Evolutionary conservation across 1,140 invertebrate species (phyloP), one percentile per base, ranked within the genome.

Genomic region (Sarcophaga bullata): DNA sequence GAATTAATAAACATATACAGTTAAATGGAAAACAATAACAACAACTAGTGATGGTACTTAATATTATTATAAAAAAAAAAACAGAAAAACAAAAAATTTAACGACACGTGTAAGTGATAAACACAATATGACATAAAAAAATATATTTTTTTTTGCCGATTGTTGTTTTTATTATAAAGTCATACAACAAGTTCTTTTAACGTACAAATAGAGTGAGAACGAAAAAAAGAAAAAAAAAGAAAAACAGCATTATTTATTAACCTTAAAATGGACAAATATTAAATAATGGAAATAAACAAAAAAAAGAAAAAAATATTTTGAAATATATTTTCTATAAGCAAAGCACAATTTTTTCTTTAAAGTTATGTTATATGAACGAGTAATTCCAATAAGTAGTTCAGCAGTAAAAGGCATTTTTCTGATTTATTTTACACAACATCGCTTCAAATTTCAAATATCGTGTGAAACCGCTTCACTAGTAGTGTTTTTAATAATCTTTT

Each of bases 41-140:
- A 37, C 25, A 37, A 37, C 25, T 37, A 37, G 25, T 37, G 25
- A 37, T 37, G 25, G 25, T 37, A 37, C 25, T 37, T 37, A 37
- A 37, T 37, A 37, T 2, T 37, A 37, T 37, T 7, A 49, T 17
- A 78, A 52, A 15, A 78, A 52, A 17, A 78, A 78, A 50, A 47
- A 0, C 8, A 47, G 47, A 50, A 78, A 11, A 78, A 78, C 8
- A 52, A 15, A 78, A 78, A 78, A 78, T 52, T 78, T 49, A 78
- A 50, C 75, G 48, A 78, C 75, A 78, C 75, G 75, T 78, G 75
- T 78, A 78, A 78, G 75, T 48, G 48, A 78, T 78, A 78, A 78
- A 78, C 17, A 37, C 1, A 37, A 37, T 37, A 37, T 37, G 25
- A 37, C 1, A 37, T 2, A 37, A 37, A 37, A 37, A 37, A 37